These are phyloP conservation scores for Montifringilla adamsi DNA, from an alignment of 2,113 vertebrate species.

Conservation along the genomic window DNA sequence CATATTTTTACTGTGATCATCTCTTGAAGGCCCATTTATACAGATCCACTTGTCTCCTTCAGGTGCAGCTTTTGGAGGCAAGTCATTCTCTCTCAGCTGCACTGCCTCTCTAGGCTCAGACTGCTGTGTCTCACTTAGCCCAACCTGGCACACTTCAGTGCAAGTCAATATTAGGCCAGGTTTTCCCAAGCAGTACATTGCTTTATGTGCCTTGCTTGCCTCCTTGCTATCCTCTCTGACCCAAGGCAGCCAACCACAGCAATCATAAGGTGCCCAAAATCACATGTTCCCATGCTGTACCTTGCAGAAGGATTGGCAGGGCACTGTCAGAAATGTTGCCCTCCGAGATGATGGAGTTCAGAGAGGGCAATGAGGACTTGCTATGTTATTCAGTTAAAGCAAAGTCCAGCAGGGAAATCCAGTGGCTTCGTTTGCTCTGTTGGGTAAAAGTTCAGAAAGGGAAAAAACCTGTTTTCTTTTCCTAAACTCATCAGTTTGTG, in stretches of 20 bases:
- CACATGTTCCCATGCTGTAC: background rate
- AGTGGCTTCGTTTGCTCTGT: background rate
- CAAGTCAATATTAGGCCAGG: background rate
- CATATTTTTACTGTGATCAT: background rate
- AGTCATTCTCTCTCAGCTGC: background rate
- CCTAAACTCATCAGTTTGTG: background rate
- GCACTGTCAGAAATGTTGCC: accelerated
- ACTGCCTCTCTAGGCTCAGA: background rate
- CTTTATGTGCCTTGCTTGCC: background rate
- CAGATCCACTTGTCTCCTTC: background rate
- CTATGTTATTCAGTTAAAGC: background rate
- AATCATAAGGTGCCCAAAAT: background rate
- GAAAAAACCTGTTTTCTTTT: background rate
- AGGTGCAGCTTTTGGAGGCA: background rate
- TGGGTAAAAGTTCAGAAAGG: background rate
- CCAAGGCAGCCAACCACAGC: background rate
- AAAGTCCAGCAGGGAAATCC: background rate
- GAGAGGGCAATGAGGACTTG: background rate
- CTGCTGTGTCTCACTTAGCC: background rate
- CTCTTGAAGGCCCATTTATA: background rate
- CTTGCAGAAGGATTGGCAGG: background rate
- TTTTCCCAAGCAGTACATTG: background rate
- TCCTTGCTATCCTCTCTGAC: background rate
- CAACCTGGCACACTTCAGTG: background rate
- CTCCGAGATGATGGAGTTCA: background rate